A percentile compares a stretch with the other conserved stretches of the same genome.
phyloP scores from a whole-genome alignment of 2,888 invertebrate genomes.

The Metellina segmentata region DNA sequence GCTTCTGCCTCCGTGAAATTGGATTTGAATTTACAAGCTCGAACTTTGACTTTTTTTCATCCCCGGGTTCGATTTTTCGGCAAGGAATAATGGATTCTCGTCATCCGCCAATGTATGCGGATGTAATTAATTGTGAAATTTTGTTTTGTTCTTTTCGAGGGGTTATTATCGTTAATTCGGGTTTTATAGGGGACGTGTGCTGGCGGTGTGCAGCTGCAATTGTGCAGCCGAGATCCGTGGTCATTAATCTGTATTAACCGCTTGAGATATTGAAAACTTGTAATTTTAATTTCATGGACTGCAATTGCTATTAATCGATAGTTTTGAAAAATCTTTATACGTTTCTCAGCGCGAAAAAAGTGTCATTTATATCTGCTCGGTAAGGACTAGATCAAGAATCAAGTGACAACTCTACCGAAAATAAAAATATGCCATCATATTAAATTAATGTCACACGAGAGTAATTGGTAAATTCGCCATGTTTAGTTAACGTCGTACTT shows the following conservation, averaged over 20 bases:
- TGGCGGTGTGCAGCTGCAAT: background rate
- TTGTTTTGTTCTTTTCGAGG: background rate
- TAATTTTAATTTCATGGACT: background rate
- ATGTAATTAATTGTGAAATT: background rate
- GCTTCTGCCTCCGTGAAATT: slow-evolving; percentile 42
- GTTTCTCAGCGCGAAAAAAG: too few relatives aligned
- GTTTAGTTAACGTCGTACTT: too few relatives aligned
- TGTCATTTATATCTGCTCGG: too few relatives aligned
- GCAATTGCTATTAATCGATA: background rate
- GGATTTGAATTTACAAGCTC: slow-evolving; percentile 60
- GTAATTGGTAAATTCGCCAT: too few relatives aligned
- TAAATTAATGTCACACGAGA: too few relatives aligned
- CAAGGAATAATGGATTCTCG: background rate
- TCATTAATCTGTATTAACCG: background rate
- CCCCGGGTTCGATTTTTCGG: background rate
- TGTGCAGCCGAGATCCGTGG: background rate
- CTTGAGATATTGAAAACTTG: background rate
- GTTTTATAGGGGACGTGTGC: background rate
- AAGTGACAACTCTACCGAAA: too few relatives aligned
- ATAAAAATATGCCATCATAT: too few relatives aligned
- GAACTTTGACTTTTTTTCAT: background rate
- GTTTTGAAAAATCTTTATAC: too few relatives aligned
- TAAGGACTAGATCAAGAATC: too few relatives aligned
- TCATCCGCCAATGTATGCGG: background rate
- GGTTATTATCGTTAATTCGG: background rate